Percentiles rank a stretch among this genome's conserved stretches.
Conservation (phyloP, 2,797 vertebrate species). For the Helarctos malayanus region DNA sequence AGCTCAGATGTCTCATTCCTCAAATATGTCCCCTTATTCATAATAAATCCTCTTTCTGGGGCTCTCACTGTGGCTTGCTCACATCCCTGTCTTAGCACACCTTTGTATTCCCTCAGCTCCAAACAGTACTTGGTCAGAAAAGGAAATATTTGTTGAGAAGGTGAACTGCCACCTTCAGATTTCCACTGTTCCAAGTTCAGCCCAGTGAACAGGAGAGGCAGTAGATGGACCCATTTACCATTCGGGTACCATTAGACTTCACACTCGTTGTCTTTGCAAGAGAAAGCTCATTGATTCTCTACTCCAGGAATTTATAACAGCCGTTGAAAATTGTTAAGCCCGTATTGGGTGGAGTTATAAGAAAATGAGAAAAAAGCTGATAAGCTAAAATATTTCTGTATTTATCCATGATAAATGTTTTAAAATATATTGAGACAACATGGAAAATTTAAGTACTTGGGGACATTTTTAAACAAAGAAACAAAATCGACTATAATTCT, state of each 20-base stretch:
- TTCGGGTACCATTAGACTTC: background rate
- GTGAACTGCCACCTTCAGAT: background rate
- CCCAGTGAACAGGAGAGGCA: background rate
- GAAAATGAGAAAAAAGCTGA: slow-evolving; percentile 16
- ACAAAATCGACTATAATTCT: slow-evolving; percentile 46
- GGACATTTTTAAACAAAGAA: slow-evolving; percentile 56
- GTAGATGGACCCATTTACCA: background rate
- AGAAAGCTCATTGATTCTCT: slow-evolving; percentile 3
- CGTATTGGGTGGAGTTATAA: slow-evolving; percentile 40
- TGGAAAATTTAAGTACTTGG: slow-evolving; percentile 35
- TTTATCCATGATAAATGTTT: slow-evolving; percentile 12
- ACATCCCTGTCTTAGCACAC: background rate
- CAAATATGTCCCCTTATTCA: background rate
- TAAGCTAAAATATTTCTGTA: slow-evolving; percentile 41
- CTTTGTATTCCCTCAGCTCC: background rate
- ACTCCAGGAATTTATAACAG: background rate
- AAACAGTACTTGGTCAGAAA: background rate
- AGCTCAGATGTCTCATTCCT: slow-evolving; percentile 13
- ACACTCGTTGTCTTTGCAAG: background rate
- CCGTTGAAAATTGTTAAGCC: slow-evolving; percentile 19
- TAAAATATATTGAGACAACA: slow-evolving; percentile 23
- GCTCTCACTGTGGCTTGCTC: background rate
- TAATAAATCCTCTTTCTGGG: background rate
- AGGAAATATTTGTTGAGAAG: background rate
- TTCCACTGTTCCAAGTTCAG: background rate